phyloP scores from a whole-genome alignment of 2,113 vertebrate species.

The Barnardius zonarius region DNA sequence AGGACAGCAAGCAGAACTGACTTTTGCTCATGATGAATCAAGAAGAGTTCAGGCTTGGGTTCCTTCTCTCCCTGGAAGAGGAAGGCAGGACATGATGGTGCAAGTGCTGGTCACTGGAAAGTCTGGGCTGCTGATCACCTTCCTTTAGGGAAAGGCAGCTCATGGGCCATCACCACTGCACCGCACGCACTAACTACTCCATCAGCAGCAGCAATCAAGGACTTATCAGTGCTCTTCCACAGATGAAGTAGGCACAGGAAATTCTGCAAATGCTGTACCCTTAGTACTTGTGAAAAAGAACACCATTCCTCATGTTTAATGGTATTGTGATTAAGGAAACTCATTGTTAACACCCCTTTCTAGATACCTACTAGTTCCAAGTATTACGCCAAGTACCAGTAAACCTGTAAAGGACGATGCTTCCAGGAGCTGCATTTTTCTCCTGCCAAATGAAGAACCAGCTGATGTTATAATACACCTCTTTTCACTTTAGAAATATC shows the following conservation, averaged over 20 bases:
- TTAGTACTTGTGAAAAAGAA: neutral
- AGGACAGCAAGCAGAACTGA: neutral
- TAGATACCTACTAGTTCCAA: neutral
- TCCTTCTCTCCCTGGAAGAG: neutral
- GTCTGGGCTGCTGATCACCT: neutral
- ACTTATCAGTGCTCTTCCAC: neutral
- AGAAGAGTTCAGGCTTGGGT: neutral
- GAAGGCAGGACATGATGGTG: neutral
- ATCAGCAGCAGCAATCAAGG: neutral
- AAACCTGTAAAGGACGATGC: neutral
- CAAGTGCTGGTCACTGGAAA: neutral
- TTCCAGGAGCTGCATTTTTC: neutral
- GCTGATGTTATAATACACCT: neutral
- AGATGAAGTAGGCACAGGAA: neutral
- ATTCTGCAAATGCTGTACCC: neutral
- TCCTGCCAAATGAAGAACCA: neutral
- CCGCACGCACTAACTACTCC: neutral
- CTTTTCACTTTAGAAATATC: neutral
- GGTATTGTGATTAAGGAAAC: neutral
- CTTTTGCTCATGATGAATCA: neutral
- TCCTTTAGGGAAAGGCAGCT: neutral
- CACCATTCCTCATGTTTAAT: neutral
- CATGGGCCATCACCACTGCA: neutral
- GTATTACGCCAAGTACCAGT: neutral
- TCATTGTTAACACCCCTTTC: neutral